phyloP scores from a whole-genome alignment of 2,113 vertebrate species.

The Scolopax mira region DNA sequence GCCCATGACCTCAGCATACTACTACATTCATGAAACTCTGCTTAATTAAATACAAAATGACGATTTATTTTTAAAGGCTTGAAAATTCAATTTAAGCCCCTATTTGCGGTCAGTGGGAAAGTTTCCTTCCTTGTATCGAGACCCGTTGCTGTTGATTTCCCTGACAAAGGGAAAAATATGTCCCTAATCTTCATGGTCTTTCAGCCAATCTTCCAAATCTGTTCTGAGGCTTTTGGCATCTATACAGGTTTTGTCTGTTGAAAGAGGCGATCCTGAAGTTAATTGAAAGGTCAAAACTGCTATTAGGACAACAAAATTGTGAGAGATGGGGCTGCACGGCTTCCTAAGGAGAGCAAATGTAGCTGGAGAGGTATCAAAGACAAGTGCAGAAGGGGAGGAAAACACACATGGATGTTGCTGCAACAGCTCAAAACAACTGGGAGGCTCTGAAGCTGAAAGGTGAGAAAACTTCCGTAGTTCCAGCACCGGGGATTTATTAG shows the following conservation, averaged over 20 bases:
- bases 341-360: slow-evolving; percentile 13
- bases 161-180: slow-evolving; percentile 58
- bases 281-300: slow-evolving; percentile 52
- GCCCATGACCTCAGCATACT: slow-evolving; percentile 57
- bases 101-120: slow-evolving; percentile 57
- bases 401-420: neutral
- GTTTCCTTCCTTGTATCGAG: neutral
- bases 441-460: neutral
- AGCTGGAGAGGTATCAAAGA: slow-evolving; percentile 24
- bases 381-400: neutral
- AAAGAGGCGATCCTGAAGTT: slow-evolving; percentile 33
- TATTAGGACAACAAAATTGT: slow-evolving; percentile 38
- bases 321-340: neutral
- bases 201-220: slow-evolving; percentile 29
- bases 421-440: neutral
- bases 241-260: slow-evolving; percentile 10
- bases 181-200: slow-evolving; percentile 40
- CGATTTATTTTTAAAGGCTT: slow-evolving; percentile 53
- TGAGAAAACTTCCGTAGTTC: neutral
- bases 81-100: slow-evolving; percentile 39
- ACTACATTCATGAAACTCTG: slow-evolving; percentile 38
- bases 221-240: slow-evolving; percentile 21
- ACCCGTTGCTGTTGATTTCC: slow-evolving; percentile 31
- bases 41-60: slow-evolving; percentile 55
- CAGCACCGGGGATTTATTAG: neutral